A percentile compares a stretch with the other conserved stretches of the same genome.
Conservation (phyloP, 2,797 vertebrate genomes). For the Prunella strophiata region DNA sequence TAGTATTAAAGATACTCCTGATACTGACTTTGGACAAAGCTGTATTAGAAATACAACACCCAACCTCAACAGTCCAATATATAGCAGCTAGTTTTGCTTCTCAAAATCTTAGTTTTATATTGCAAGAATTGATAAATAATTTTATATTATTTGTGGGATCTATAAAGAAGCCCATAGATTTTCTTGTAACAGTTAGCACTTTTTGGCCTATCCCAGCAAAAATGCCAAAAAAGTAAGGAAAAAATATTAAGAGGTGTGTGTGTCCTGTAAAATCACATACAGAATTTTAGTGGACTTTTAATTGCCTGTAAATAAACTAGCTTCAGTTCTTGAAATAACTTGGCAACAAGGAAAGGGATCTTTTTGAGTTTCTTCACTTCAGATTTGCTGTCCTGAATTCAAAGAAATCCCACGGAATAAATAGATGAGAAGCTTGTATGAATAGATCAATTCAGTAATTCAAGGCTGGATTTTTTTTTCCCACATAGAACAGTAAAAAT, state of each 20-base stretch:
- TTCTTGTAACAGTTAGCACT: background rate
- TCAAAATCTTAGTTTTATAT: background rate
- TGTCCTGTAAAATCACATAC: background rate
- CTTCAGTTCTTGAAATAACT: background rate
- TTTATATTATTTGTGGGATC: background rate
- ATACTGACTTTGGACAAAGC: background rate
- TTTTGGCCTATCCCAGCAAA: background rate
- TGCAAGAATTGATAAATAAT: background rate
- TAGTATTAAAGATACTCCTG: background rate
- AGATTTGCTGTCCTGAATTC: background rate
- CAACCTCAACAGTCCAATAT: background rate
- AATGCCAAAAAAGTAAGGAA: background rate
- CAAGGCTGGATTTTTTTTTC: background rate
- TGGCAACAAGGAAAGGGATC: background rate
- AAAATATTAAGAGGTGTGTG: background rate
- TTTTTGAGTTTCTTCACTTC: background rate
- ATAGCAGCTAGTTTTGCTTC: background rate
- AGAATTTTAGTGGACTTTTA: background rate
- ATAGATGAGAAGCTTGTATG: background rate
- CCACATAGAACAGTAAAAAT: background rate
- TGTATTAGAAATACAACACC: background rate
- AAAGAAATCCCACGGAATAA: background rate
- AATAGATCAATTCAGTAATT: background rate
- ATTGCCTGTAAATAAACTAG: background rate
- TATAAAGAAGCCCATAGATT: background rate